Base-by-base conservation (phyloP, 1,140 invertebrate species). In the Drosophila cardini region DNA sequence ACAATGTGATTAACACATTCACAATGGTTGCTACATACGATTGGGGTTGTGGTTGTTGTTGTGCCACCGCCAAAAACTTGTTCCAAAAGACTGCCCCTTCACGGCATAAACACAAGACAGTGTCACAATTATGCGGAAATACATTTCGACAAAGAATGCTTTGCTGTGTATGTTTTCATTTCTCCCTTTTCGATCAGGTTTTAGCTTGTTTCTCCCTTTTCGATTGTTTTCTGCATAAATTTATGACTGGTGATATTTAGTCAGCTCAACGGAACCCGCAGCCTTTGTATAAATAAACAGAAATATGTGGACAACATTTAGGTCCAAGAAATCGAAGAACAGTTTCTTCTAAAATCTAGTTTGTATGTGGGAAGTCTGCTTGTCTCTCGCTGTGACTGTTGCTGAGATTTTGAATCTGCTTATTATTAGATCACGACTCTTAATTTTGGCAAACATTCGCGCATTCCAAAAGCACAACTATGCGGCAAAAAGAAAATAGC, bases 401-500 rank as follows among this genome's bases (percentile, higher is more conserved):
- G n/a, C n/a, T n/a, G n/a, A n/a, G 45, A 57, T 60, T 75, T 60
- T 80, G 81, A 67, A 57, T 78, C 68, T 64, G 56, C 45, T 45
- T 81, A 76, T 87, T 86, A 86, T 86, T 87, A 82, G 83, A 86
- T 86, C 83, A 86, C 83, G 83, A 86, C 82, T 86, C 45, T 83
- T 75, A 77, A 83, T 87, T 83, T 86, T 87, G 57, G 83, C 79
- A 87, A 86, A 86, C 79, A 87, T 87, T 86, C 72, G 82, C 83
- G 79, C 83, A 86, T 86, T 79, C 83, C 78, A 76, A 56, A 67
- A 56, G 52, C 58, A 63, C 72, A 72, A 65, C 60, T 55, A 60
- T 53, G 61, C 53, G 64, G 40, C 61, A 73, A 76, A 52, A 45
- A 26, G 38, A 26, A 53, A 55, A 38, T 26, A 53, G 21, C 63